These are phyloP conservation scores for Cheilosia pagana DNA, from an alignment of 2,888 invertebrate genomes.

Conservation along the genomic window DNA sequence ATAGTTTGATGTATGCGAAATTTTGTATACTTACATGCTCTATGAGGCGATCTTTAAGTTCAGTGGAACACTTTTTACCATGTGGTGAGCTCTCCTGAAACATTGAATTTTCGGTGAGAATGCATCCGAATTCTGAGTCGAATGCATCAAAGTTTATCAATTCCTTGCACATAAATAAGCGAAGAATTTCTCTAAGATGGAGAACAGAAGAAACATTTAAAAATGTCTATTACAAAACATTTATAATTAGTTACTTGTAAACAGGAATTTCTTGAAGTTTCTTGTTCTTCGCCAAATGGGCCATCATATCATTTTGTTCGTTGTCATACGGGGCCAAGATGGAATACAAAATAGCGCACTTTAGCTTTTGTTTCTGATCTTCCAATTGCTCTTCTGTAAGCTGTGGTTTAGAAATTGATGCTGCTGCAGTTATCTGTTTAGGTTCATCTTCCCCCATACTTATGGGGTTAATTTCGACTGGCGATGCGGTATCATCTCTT, in stretches of 20 bases:
- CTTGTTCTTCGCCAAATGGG: conserved; percentile 94
- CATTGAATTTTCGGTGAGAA: conserved; percentile 91
- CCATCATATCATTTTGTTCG: conserved; percentile 98
- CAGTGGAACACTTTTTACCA: conserved; percentile 95
- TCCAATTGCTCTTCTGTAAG: conserved; percentile 80
- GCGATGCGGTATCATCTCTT: conserved; percentile 77
- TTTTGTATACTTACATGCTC: conserved; percentile 91
- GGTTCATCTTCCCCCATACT: conserved; percentile 77
- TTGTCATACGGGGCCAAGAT: conserved; percentile 97
- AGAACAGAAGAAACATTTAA: conserved; percentile 8
- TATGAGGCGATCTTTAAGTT: conserved; percentile 97
- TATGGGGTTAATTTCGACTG: conserved; percentile 79
- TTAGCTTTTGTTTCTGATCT: conserved; percentile 86
- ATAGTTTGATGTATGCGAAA: not conserved
- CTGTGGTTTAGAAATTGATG: conserved; percentile 58
- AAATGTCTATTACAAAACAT: not conserved
- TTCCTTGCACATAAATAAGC: conserved; percentile 97
- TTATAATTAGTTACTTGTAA: conserved; percentile 89
- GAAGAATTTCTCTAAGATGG: conserved; percentile 89
- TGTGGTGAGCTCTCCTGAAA: conserved; percentile 91
- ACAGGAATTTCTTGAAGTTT: conserved; percentile 94
- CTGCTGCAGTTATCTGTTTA: conserved; percentile 64
- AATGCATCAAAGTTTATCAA: conserved; percentile 97
- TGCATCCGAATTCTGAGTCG: conserved; percentile 92
- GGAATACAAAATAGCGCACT: conserved; percentile 96